These are phyloP conservation scores for Siderastrea radians DNA, from an alignment of 92 coral and sea anemone genomes.

Conservation along the genomic window DNA sequence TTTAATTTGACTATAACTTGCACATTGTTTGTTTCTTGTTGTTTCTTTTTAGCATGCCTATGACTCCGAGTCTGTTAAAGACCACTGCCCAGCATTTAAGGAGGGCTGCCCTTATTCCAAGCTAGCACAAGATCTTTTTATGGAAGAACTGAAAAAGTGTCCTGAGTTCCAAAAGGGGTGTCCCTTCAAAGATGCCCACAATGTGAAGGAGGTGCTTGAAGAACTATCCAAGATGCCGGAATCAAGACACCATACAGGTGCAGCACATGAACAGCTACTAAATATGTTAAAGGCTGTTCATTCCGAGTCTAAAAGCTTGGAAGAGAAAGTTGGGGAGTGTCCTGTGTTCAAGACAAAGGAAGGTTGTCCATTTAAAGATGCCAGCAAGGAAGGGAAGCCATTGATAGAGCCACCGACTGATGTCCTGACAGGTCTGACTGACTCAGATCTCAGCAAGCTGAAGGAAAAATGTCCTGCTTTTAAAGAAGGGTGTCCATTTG, in stretches of 20 bases:
- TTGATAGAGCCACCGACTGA: constrained; percentile 80
- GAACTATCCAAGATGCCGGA: constrained; percentile 84
- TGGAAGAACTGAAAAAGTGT: constrained; percentile 85
- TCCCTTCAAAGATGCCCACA: constrained; percentile 83
- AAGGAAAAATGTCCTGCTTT: constrained; percentile 95
- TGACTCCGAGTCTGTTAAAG: constrained; percentile 71
- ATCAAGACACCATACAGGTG: constrained; percentile 77
- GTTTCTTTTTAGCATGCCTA: constrained; percentile 7
- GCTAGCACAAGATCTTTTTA: constrained; percentile 68
- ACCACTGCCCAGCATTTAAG: constrained; percentile 93
- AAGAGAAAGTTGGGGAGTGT: constrained; percentile 80
- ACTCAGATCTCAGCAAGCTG: constrained; percentile 75
- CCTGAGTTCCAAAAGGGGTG: constrained; percentile 88
- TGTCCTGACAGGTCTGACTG: constrained; percentile 62
- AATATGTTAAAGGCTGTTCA: constrained; percentile 74
- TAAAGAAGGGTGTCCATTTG: constrained; percentile 94
- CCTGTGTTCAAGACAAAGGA: constrained; percentile 82
- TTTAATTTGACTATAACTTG: too few relatives aligned
- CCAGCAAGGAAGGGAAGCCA: constrained; percentile 81
- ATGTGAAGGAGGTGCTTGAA: constrained; percentile 72
- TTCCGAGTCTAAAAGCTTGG: constrained; percentile 71
- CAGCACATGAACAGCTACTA: constrained; percentile 74
- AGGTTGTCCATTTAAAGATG: constrained; percentile 88
- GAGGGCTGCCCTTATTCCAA: constrained; percentile 94
- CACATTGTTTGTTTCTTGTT: background rate